phyloP scores from a whole-genome alignment of 2,888 invertebrate species.

The Agrotis segetum region DNA sequence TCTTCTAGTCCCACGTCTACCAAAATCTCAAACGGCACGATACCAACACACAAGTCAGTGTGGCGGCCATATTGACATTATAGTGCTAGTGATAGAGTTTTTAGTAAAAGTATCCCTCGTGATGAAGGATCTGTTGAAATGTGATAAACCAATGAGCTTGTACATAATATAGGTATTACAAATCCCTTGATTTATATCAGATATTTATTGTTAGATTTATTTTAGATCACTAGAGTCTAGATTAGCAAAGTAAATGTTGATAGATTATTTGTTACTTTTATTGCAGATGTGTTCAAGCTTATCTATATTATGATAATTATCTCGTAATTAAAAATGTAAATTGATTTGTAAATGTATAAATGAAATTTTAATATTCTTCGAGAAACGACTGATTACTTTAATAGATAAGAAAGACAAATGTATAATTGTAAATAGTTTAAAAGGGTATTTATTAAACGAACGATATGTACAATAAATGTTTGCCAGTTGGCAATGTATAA shows the following conservation, averaged over 20 bases:
- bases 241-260: slow-evolving; percentile 76
- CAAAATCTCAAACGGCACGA: slow-evolving; percentile 90
- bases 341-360: slow-evolving; percentile 65
- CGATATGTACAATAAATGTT: slow-evolving; percentile 71
- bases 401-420: slow-evolving; percentile 71
- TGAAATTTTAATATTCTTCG: slow-evolving; percentile 66
- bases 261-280: slow-evolving; percentile 81
- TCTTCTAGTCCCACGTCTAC: slow-evolving; percentile 90
- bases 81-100: slow-evolving; percentile 70
- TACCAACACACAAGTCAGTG: slow-evolving; percentile 92
- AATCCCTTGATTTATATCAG: slow-evolving; percentile 79
- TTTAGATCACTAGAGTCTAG: slow-evolving; percentile 73
- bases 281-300: slow-evolving; percentile 87
- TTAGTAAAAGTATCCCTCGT: slow-evolving; percentile 73
- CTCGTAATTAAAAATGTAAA: slow-evolving; percentile 61
- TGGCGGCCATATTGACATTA: slow-evolving; percentile 93
- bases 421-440: slow-evolving; percentile 79
- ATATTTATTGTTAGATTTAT: slow-evolving; percentile 84
- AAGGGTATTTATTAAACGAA: slow-evolving; percentile 76
- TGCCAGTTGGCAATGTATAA: slow-evolving; percentile 69
- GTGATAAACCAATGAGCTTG: slow-evolving; percentile 90
- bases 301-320: slow-evolving; percentile 70
- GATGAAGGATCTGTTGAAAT: slow-evolving; percentile 81
- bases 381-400: slow-evolving; percentile 86
- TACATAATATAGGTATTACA: slow-evolving; percentile 84